Percentiles rank a stretch among this genome's conserved stretches.
Conservation (phyloP, 1,140 invertebrate genomes). For the Calycopis cecrops region DNA sequence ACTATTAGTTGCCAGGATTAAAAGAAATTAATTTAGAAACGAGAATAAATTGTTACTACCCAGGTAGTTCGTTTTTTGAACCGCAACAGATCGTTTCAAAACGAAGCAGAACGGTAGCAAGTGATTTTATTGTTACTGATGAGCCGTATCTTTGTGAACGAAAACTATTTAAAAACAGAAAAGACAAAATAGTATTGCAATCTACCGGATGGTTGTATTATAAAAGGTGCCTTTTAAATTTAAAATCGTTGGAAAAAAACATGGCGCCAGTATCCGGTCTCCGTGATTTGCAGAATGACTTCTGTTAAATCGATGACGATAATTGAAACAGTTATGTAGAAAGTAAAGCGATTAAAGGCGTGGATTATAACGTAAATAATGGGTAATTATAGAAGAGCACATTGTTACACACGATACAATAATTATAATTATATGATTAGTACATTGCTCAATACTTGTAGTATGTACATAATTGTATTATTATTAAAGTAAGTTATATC, state of each 20-base stretch:
- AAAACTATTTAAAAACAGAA: slow-evolving; percentile 60
- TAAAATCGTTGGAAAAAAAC: slow-evolving; percentile 23
- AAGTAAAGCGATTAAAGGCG: no score
- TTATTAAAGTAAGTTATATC: no score
- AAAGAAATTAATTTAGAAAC: slow-evolving; percentile 67
- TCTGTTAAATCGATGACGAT: neutral
- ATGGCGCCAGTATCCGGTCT: slow-evolving; percentile 30
- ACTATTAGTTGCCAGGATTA: slow-evolving; percentile 52
- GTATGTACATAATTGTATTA: no score
- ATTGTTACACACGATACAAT: no score
- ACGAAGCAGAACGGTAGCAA: slow-evolving; percentile 51
- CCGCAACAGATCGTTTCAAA: slow-evolving; percentile 37
- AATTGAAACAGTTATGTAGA: no score
- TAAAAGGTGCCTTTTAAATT: slow-evolving; percentile 12
- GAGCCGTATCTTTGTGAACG: slow-evolving; percentile 59
- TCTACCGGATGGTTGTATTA: slow-evolving; percentile 27
- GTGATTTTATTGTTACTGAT: slow-evolving; percentile 48
- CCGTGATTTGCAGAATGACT: slow-evolving; percentile 35
- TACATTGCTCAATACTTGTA: no score
- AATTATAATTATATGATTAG: no score
- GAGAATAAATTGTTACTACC: slow-evolving; percentile 42
- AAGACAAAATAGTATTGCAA: slow-evolving; percentile 41
- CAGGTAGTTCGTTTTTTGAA: slow-evolving; percentile 57
- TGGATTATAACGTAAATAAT: no score
- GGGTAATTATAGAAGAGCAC: no score